These are phyloP conservation scores for Semaprochilodus insignis DNA, from an alignment of 2,797 vertebrate species.

Conservation along the genomic window DNA sequence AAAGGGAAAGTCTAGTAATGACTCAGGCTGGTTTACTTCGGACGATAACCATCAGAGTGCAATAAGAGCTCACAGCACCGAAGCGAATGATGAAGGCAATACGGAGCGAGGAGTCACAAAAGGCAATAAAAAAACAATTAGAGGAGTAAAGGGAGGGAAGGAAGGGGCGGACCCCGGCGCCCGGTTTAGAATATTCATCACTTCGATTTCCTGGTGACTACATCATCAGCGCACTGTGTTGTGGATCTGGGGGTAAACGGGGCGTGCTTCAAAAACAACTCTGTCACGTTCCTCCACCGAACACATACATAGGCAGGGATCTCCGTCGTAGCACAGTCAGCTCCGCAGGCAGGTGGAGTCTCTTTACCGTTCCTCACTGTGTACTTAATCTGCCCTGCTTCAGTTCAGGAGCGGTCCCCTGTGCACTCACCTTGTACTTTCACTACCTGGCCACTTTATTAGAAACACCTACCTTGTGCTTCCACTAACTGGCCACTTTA, in stretches of 20 bases:
- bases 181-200: background rate
- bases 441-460: too few relatives aligned
- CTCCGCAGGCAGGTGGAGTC: too few relatives aligned
- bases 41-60: conserved; percentile 10
- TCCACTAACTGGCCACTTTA: too few relatives aligned
- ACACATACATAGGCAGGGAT: too few relatives aligned
- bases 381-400: too few relatives aligned
- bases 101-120: background rate
- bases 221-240: background rate
- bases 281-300: background rate
- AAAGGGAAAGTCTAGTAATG: conserved; percentile 6
- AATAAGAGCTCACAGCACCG: conserved; percentile 8
- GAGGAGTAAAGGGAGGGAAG: background rate
- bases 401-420: too few relatives aligned
- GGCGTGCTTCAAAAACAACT: background rate
- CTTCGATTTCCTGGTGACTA: background rate
- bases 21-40: conserved; percentile 2
- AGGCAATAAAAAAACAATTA: background rate
- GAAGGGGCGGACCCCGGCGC: background rate
- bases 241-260: background rate
- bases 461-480: too few relatives aligned
- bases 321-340: too few relatives aligned
- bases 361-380: too few relatives aligned
- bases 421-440: too few relatives aligned
- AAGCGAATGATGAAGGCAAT: conserved; percentile 21